phyloP scores from a whole-genome alignment of 2,888 invertebrate genomes.

The Glyphotaelius pellucidus region DNA sequence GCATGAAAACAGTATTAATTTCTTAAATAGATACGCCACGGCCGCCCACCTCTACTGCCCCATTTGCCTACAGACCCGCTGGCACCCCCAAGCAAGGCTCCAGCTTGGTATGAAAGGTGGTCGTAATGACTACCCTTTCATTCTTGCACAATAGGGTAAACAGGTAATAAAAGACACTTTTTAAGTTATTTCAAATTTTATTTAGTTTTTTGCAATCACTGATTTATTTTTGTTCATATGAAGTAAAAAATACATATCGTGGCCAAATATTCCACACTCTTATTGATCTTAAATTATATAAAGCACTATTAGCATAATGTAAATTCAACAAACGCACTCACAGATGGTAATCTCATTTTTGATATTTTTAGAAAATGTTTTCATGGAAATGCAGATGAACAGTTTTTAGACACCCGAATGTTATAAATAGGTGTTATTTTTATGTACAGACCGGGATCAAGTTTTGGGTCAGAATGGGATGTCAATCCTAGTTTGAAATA shows the following conservation, averaged over 20 bases:
- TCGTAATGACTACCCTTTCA: neutral
- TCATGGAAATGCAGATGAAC: neutral
- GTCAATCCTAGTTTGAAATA: neutral
- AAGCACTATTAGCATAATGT: slow-evolving; percentile 15
- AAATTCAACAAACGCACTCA: slow-evolving; percentile 12
- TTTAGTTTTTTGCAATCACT: slow-evolving; percentile 41
- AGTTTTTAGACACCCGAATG: neutral
- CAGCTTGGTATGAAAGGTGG: too few species aligned
- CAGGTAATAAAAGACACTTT: neutral
- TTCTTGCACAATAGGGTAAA: neutral
- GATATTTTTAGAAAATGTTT: neutral
- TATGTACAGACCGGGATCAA: neutral
- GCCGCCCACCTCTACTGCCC: too few species aligned
- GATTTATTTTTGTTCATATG: slow-evolving; percentile 24
- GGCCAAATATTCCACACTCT: slow-evolving; percentile 23
- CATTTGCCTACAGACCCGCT: too few species aligned
- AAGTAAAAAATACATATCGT: slow-evolving; percentile 47
- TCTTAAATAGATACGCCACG: too few species aligned
- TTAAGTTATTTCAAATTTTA: slow-evolving; percentile 25
- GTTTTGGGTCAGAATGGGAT: neutral
- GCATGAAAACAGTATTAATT: too few species aligned
- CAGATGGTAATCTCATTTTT: neutral
- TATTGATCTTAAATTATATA: slow-evolving; percentile 28
- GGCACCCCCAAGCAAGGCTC: too few species aligned
- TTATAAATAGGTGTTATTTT: neutral